Evolutionary conservation across 2,888 invertebrate species (phyloP), one percentile per base, ranked within the genome.

Genomic region (Drosophila villosipedis): DNA sequence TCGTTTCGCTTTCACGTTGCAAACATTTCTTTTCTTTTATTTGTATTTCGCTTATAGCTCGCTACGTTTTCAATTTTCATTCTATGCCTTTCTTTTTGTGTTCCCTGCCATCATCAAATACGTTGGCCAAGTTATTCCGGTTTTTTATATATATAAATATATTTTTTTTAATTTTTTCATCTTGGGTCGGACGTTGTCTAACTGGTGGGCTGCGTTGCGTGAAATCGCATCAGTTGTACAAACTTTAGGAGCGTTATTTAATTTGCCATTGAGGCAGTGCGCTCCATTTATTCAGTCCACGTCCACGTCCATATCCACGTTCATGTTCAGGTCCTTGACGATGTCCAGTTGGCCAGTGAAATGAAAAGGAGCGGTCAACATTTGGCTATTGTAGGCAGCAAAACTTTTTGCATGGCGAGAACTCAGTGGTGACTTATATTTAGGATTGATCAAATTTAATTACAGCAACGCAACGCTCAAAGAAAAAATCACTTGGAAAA

Each of bases 191-290:
- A 50, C 55, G 54, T 37, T 60, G 71, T 55, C 75, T 69, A 84
- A 79, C 84, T 72, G 72, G 74, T 74, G 90, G 64, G 73, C 88
- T 83, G 63, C 72, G 90, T 84, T 80, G 78, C 90, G 86, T 90
- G 79, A 86, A 86, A 90, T 86, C 90, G 90, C 83, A 89, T 85
- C 89, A 86, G 89, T 86, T 86, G 86, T 88, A 82, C 73, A 89
- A 86, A 90, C 89, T 88, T 90, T 89, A 75, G 89, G 89, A 86
- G 90, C 90, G 88, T 86, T 86, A 90, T 86, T 86, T 86, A 86
- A 86, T 88, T 86, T 86, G 89, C 86, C 80, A 90, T 90, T 85
- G 86, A 86, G 83, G 88, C 83, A 80, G 90, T 89, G 35, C 85
- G 90, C 83, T 85, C 88, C 90, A 85, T 85, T 85, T 85, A 87